Evolutionary conservation across 2,888 invertebrate genomes (phyloP).

Genomic region (Bellardia bayeri): DNA sequence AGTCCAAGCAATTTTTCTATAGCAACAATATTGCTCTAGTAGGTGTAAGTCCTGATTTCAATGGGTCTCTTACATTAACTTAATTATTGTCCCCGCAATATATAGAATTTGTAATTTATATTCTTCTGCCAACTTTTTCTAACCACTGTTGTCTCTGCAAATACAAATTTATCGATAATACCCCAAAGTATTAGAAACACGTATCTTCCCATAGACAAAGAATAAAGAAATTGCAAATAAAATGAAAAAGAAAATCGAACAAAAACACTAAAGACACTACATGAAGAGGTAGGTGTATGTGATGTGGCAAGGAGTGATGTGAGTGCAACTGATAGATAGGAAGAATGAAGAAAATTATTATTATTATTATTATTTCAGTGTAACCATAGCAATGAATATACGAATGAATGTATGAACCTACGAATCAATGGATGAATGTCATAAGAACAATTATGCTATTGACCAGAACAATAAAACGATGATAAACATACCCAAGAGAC

Average conservation of each 20-base stretch:
- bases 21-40: too few relatives aligned
- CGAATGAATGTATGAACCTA: neutral
- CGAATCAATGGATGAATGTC: constrained; percentile 57
- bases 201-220: constrained; percentile 42
- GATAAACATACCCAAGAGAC: constrained; percentile 66
- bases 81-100: too few relatives aligned
- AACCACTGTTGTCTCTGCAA: constrained; percentile 3
- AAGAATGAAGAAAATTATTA: constrained; percentile 51
- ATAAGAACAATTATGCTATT: constrained; percentile 70
- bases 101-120: too few relatives aligned
- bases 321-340: constrained; percentile 8
- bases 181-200: constrained; percentile 61
- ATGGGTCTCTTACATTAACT: too few relatives aligned
- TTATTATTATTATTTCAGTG: constrained; percentile 36
- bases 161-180: constrained; percentile 58
- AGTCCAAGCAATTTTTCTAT: too few relatives aligned
- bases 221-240: constrained; percentile 23
- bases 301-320: too few relatives aligned
- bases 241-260: neutral
- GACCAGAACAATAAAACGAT: constrained; percentile 69
- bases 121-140: neutral
- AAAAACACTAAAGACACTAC: constrained; percentile 5
- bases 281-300: neutral
- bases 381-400: constrained; percentile 59
- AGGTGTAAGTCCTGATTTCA: too few relatives aligned